Percentiles rank a stretch among this genome's conserved stretches.
Conservation (phyloP, 1,140 invertebrate genomes). For the Caenorhabditis remanei region DNA sequence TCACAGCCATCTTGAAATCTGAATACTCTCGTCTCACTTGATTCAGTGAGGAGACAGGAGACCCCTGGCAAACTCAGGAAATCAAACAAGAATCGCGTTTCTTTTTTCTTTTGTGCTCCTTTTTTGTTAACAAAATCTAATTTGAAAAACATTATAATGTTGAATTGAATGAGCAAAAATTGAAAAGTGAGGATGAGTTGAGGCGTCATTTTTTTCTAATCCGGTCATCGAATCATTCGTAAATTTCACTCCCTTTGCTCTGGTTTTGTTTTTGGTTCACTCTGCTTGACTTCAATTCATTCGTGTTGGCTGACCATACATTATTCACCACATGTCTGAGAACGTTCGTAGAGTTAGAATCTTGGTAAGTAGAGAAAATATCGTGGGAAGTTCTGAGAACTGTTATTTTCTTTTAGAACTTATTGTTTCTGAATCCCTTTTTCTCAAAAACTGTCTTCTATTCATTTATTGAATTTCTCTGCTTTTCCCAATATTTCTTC, state of each 20-base stretch:
- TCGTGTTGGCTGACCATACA: not conserved
- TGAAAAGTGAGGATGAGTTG: not conserved
- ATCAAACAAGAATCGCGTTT: slow-evolving; percentile 32
- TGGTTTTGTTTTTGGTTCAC: slow-evolving; percentile 15
- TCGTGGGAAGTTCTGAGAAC: no score
- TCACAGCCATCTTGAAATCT: slow-evolving; percentile 37
- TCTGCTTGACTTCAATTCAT: not conserved
- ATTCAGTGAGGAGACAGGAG: slow-evolving; percentile 16
- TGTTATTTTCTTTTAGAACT: not conserved
- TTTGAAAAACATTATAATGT: not conserved
- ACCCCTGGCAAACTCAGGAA: slow-evolving; percentile 43
- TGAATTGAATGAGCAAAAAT: not conserved
- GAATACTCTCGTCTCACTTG: slow-evolving; percentile 46
- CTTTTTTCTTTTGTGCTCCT: not conserved
- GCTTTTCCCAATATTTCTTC: not conserved
- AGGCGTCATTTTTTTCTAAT: slow-evolving; percentile 27
- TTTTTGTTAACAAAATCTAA: slow-evolving; percentile 40
- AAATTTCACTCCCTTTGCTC: not conserved
- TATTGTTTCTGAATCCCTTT: no score
- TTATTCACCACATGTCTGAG: slow-evolving; percentile 1
- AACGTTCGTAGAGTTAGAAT: not conserved
- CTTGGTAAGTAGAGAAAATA: no score
- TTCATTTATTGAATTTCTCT: not conserved
- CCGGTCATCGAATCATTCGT: slow-evolving; percentile 9
- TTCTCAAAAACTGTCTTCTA: no score